Conservation (phyloP, 2,113 vertebrate genomes). For the Nanger granti region DNA sequence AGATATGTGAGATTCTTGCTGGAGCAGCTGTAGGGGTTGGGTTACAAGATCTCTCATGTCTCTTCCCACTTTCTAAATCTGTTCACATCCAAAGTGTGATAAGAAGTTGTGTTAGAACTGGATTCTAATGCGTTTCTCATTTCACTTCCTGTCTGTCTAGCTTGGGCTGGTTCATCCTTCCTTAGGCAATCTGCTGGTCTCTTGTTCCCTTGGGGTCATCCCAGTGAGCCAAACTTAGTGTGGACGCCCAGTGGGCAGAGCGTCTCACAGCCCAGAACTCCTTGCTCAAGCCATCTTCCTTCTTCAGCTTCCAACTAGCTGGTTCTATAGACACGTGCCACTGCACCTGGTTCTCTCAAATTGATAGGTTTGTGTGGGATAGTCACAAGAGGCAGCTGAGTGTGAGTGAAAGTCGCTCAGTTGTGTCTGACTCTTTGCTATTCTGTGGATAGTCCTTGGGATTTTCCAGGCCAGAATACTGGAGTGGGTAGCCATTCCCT, state of each 20-base stretch:
- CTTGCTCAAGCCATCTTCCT: not conserved
- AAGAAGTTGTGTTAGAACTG: not conserved
- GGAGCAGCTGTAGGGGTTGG: not conserved
- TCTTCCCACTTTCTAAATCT: not conserved
- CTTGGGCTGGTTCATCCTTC: not conserved
- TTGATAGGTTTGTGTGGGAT: not conserved
- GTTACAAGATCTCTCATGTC: not conserved
- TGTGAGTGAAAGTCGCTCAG: not conserved
- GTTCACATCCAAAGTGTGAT: not conserved
- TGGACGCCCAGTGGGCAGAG: not conserved
- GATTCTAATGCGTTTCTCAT: not conserved
- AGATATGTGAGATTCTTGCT: not conserved
- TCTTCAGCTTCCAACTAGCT: not conserved
- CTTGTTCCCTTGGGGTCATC: not conserved
- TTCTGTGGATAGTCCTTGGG: not conserved
- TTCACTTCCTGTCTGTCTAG: not conserved
- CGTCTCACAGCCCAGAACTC: not conserved
- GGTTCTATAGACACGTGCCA: not conserved
- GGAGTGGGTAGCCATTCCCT: not conserved
- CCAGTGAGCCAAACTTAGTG: not conserved
- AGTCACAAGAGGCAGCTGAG: not conserved
- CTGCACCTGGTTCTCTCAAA: not conserved
- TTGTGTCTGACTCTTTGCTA: not conserved
- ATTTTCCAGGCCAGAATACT: not conserved
- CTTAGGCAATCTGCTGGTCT: not conserved